Base-by-base conservation (phyloP, 2,797 vertebrate species). In the Neoniphon sammara region DNA sequence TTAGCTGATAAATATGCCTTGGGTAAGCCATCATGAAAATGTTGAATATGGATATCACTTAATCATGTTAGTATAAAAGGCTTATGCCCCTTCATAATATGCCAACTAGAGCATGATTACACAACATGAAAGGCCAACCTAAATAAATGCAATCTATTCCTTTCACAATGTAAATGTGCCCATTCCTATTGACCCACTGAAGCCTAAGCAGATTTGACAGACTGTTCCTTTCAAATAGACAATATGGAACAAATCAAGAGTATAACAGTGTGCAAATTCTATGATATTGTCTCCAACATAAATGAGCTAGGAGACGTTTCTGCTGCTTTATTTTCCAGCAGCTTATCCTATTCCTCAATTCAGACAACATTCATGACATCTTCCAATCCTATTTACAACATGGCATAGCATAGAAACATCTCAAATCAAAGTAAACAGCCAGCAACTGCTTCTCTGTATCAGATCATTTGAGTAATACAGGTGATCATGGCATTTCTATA, bases 31-130 rank as follows among this genome's bases (percentile, higher is more conserved):
- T 34, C 44, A 53, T 44, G 46, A 58, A 71, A 64, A 75, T 47
- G 73, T 21, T 66, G 64, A 62, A 52, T 36, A 55, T 47, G 27
- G 44, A 70, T 74, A 64, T 85, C 76, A 77, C 88, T 77, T 84
- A 77, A 87, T 83, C 34, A 15, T 62, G 69, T 44, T 59, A 34
- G 30, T 75, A 74, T 79, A 81, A 84, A 87, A 85, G 69, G 46
- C 56, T 78, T 82, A 70, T 65, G 61, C 46, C 58, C 53, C 20
- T 60, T 89, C 73, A 86, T 71, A 85, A 85, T 75, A 84, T 66
- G 83, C 84, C 85, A 90, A 89, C 85, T 82, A 73, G 83, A 89
- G 87, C 83, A 78, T 83, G 85, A 86, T 87, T 77, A 80, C 77
- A 77, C 78, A 81, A 69, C 68, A 77, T 80, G 72, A 89, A 85